Percentiles rank a stretch among this genome's conserved stretches.
Conservation (phyloP, 1,140 invertebrate species). For the Helicoverpa zea region DNA sequence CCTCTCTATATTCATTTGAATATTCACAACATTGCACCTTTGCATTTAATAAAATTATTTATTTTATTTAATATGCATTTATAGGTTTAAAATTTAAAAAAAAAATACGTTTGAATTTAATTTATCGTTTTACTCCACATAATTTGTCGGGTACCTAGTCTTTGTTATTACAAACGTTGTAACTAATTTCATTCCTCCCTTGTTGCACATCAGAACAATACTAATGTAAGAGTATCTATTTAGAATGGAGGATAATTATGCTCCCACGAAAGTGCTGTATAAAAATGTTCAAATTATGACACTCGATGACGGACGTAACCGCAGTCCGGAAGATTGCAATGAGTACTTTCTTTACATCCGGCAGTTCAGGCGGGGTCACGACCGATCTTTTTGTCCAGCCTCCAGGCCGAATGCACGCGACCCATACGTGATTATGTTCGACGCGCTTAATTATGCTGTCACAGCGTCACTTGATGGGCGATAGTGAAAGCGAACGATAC, state of each 20-base stretch:
- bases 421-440: conserved; percentile 77
- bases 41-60: too few relatives aligned
- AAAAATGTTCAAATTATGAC: conserved; percentile 33
- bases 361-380: conserved; percentile 79
- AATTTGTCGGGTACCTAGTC: too few relatives aligned
- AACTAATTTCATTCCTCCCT: too few relatives aligned
- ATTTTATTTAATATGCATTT: too few relatives aligned
- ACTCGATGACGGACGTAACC: conserved; percentile 43
- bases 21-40: conserved; percentile 16
- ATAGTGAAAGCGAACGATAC: conserved; percentile 82
- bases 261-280: conserved; percentile 4
- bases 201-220: too few relatives aligned
- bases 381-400: conserved; percentile 79
- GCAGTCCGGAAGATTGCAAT: conserved; percentile 60
- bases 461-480: conserved; percentile 81
- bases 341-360: conserved; percentile 84
- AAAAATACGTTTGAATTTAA: too few relatives aligned
- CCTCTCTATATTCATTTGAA: neutral
- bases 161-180: too few relatives aligned
- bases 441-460: conserved; percentile 85
- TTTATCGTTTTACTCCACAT: too few relatives aligned
- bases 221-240: neutral
- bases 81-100: too few relatives aligned
- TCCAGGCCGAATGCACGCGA: conserved; percentile 71
- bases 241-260: conserved; percentile 11